Percentiles rank a stretch among this genome's conserved stretches.
These are phyloP conservation scores for Nyctibius grandis DNA, from an alignment of 2,797 vertebrate species.

Conservation along the genomic window DNA sequence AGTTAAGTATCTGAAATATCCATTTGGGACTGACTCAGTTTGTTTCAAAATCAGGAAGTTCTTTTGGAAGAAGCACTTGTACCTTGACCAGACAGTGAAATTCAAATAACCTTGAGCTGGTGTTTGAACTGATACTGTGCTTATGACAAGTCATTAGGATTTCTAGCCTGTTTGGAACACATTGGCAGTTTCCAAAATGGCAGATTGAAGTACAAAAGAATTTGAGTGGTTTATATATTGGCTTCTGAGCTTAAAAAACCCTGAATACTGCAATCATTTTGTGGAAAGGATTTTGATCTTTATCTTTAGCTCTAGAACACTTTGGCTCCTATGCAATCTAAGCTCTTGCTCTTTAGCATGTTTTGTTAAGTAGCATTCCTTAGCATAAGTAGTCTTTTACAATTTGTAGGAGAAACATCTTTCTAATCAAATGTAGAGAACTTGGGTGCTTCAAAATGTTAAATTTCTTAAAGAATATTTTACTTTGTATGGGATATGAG, in stretches of 20 bases:
- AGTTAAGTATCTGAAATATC: background rate
- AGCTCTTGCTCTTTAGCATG: background rate
- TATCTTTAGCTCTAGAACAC: background rate
- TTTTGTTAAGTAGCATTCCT: background rate
- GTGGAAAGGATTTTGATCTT: background rate
- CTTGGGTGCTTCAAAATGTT: background rate
- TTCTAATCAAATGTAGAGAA: background rate
- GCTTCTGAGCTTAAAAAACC: background rate
- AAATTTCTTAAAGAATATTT: background rate
- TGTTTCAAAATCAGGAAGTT: background rate
- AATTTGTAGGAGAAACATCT: background rate
- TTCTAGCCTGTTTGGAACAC: background rate
- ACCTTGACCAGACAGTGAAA: background rate
- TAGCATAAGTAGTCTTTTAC: background rate
- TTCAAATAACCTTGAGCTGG: background rate
- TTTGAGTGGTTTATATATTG: background rate
- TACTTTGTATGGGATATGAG: background rate
- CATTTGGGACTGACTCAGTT: background rate
- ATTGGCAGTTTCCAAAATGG: background rate
- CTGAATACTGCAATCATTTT: fast-evolving
- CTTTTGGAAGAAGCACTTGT: background rate
- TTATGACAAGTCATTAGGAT: background rate
- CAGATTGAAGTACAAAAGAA: background rate
- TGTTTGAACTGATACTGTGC: background rate
- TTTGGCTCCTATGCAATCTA: background rate